A percentile compares a stretch with the other conserved stretches of the same genome.
Evolutionary conservation across 2,888 invertebrate genomes (phyloP).

Genomic region (Heliconius ismenius): DNA sequence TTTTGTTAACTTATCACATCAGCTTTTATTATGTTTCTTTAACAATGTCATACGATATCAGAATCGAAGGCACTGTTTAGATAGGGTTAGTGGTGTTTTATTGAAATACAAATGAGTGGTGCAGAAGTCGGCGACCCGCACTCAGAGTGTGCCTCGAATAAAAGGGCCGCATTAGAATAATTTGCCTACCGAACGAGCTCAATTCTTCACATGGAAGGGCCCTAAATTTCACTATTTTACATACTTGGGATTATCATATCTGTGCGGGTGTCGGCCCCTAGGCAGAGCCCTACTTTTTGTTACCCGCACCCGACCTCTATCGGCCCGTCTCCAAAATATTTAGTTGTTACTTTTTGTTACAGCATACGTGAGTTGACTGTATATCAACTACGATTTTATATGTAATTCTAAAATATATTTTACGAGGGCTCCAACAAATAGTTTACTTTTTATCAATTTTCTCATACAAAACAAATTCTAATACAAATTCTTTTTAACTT

Average conservation of each 20-base stretch:
- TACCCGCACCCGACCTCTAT: constrained; percentile 77
- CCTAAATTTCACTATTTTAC: constrained; percentile 82
- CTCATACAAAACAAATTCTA: background rate
- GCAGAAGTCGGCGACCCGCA: constrained; percentile 67
- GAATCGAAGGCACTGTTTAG: constrained; percentile 74
- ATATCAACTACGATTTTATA: constrained; percentile 64
- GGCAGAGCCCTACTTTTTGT: constrained; percentile 71
- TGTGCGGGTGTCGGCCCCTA: constrained; percentile 70
- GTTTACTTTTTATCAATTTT: background rate
- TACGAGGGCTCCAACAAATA: background rate
- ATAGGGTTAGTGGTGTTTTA: constrained; percentile 79
- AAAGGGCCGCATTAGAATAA: constrained; percentile 81
- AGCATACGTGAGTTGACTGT: constrained; percentile 76
- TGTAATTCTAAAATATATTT: constrained; percentile 47
- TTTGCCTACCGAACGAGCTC: constrained; percentile 76
- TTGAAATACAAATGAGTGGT: constrained; percentile 80
- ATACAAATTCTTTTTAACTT: background rate
- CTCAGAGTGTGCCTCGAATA: constrained; percentile 76
- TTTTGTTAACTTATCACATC: no score
- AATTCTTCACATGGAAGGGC: constrained; percentile 82
- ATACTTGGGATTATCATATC: constrained; percentile 81
- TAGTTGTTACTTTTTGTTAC: constrained; percentile 81
- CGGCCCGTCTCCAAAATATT: constrained; percentile 78
- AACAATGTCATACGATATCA: constrained; percentile 56
- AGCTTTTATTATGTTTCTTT: constrained; percentile 43